Percentiles rank a stretch among this genome's conserved stretches.
Conservation (phyloP, 2,888 invertebrate genomes). For the Eristalinus sepulchralis region DNA sequence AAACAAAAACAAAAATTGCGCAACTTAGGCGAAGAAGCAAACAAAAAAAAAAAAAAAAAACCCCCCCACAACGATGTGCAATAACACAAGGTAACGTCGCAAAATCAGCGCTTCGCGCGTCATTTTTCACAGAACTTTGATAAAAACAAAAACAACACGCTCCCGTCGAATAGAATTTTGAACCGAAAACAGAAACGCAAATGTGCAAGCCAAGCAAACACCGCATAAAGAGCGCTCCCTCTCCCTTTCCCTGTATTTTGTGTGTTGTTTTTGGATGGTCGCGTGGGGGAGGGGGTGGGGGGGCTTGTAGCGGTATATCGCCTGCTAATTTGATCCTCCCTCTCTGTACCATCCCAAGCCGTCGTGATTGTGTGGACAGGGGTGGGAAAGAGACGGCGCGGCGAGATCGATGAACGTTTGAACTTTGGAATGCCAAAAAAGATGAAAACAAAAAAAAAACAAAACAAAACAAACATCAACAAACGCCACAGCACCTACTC, state of each 20-base stretch:
- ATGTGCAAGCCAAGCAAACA: not conserved
- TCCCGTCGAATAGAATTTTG: not conserved
- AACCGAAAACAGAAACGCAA: not conserved
- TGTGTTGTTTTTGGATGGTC: not conserved
- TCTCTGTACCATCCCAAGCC: too few relatives aligned
- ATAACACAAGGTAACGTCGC: not conserved
- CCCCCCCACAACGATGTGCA: not conserved
- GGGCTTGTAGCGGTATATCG: not conserved
- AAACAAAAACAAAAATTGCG: not conserved
- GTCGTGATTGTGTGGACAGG: not conserved
- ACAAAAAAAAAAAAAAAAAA: not conserved
- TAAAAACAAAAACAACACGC: not conserved
- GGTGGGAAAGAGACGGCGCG: too few relatives aligned
- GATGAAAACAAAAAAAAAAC: not conserved
- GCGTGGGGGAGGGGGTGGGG: too few relatives aligned
- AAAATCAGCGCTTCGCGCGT: not conserved
- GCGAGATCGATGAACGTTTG: too few relatives aligned
- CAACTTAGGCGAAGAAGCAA: not conserved
- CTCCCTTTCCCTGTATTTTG: not conserved
- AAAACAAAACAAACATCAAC: not conserved
- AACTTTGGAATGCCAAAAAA: constrained; percentile 31
- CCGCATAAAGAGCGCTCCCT: not conserved
- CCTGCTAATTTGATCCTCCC: not conserved
- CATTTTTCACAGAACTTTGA: not conserved
- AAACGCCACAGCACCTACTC: not conserved